Base-by-base conservation (phyloP, 35 echinoderm and acorn worm species). In the Ophiothrix spiculata region DNA sequence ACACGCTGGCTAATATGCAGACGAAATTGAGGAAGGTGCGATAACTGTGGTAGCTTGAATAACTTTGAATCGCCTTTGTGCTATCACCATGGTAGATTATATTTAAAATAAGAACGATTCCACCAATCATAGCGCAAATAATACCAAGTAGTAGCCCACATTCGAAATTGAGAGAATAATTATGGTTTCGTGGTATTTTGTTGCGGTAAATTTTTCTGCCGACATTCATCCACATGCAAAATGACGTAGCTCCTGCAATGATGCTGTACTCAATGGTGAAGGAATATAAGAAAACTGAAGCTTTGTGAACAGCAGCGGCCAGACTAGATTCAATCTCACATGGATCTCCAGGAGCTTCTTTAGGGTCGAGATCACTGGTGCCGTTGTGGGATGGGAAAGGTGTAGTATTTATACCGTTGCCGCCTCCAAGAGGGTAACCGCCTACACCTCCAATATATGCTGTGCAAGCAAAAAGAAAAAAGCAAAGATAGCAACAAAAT, bases 221-320 rank as follows among this genome's bases (percentile, higher is more conserved):
- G 64, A 97, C 92, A 56, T 97, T 97, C 78, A 77, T 79, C 94
- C 94, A 97, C 94, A 97, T 97, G 81, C 92, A 85, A 83, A 93
- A 97, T 0, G 94, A 87, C 90, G 92, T 82, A 23, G 90, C 94
- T 1, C 87, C 94, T 0, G 90, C 94, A 37, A 97, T 97, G 87
- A 97, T 97, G 78, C 90, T 92, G 87, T 97, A 97, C 79, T 97
- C 94, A 17, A 97, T 86, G 36, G 90, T 92, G 74, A 97, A 97
- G 39, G 94, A 97, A 36, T 97, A 97, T 14, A 97, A 83, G 49
- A 92, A 92, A 0, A 92, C 91, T 0, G 94, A 97, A 1, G 94
- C 94, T 35, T 97, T 92, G 83, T 97, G 90, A 28, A 86, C 87
- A 1, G 94, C 94, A 33, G 85, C 83, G 36, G 81, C 79, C 0